phyloP scores from a whole-genome alignment of 2,888 invertebrate genomes.

The Zygaena filipendulae region DNA sequence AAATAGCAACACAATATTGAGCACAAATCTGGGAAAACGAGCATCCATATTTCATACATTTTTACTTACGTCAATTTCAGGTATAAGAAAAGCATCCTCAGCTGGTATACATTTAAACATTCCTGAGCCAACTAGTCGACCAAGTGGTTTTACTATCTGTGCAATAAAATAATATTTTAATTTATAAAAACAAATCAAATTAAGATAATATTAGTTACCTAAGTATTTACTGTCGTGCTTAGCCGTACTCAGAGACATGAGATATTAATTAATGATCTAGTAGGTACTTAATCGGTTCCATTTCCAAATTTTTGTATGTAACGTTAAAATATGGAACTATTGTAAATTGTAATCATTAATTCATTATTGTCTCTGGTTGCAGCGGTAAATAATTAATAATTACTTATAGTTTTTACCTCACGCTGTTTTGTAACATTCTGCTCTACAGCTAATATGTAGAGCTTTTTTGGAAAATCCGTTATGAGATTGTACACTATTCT shows the following conservation, averaged over 20 bases:
- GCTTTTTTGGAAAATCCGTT: slow-evolving; percentile 61
- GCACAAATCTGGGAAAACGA: not conserved
- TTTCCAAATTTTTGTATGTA: too few species aligned
- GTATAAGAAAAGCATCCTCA: slow-evolving; percentile 68
- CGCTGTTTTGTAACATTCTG: slow-evolving; percentile 62
- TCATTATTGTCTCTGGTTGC: too few species aligned
- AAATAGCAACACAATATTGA: slow-evolving; percentile 12
- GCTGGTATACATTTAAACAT: slow-evolving; percentile 62
- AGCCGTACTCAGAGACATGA: too few species aligned
- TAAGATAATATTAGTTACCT: too few species aligned
- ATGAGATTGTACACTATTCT: slow-evolving; percentile 58
- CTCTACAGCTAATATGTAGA: slow-evolving; percentile 74
- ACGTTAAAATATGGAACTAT: too few species aligned
- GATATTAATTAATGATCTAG: too few species aligned
- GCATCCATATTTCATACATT: not conserved
- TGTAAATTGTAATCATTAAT: too few species aligned
- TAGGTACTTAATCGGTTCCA: too few species aligned
- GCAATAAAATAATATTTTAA: slow-evolving; percentile 18
- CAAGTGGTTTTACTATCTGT: slow-evolving; percentile 68
- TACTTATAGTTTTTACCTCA: too few species aligned
- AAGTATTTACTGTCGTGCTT: too few species aligned
- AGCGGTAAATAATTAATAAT: too few species aligned
- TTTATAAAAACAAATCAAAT: slow-evolving; percentile 4
- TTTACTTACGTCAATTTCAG: slow-evolving; percentile 48
- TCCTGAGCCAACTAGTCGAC: slow-evolving; percentile 60